Percentiles rank a stretch among this genome's conserved stretches.
Conservation (phyloP, 2,797 vertebrate genomes). For the Chaetophractus vellerosus region DNA sequence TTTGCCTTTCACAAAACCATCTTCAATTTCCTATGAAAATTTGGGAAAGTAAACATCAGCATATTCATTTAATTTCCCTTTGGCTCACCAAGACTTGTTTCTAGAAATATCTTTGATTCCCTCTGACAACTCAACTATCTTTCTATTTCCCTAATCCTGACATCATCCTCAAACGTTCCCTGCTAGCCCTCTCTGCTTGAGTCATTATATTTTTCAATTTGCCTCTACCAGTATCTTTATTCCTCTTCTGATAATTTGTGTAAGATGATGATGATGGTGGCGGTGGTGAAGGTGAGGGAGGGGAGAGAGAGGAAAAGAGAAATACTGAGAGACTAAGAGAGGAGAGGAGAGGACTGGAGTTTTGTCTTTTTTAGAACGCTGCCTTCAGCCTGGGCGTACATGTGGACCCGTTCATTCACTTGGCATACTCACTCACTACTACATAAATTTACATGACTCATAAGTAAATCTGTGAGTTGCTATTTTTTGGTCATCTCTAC, state of each 20-base stretch:
- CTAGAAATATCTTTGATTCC: slow-evolving; percentile 78
- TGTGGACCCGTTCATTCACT: not conserved
- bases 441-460: slow-evolving; percentile 51
- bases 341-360: not conserved
- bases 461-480: slow-evolving; percentile 30
- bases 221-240: slow-evolving; percentile 28
- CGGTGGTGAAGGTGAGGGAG: not conserved
- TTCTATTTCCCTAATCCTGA: slow-evolving; percentile 79
- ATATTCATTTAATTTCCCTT: slow-evolving; percentile 80
- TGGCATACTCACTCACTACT: not conserved
- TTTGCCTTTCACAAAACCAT: slow-evolving; percentile 75
- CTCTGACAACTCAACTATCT: slow-evolving; percentile 80
- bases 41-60: slow-evolving; percentile 81
- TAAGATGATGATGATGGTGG: not conserved
- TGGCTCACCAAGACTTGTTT: slow-evolving; percentile 72
- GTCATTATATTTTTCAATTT: slow-evolving; percentile 58
- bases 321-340: no score
- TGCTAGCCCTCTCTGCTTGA: slow-evolving; percentile 50
- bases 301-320: not conserved
- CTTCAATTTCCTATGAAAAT: slow-evolving; percentile 81
- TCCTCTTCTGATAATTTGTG: not conserved
- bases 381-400: not conserved
- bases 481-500: not conserved
- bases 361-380: not conserved
- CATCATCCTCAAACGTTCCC: slow-evolving; percentile 35